Base-by-base conservation (phyloP, 2,888 invertebrate genomes). In the Thalpophila matura region DNA sequence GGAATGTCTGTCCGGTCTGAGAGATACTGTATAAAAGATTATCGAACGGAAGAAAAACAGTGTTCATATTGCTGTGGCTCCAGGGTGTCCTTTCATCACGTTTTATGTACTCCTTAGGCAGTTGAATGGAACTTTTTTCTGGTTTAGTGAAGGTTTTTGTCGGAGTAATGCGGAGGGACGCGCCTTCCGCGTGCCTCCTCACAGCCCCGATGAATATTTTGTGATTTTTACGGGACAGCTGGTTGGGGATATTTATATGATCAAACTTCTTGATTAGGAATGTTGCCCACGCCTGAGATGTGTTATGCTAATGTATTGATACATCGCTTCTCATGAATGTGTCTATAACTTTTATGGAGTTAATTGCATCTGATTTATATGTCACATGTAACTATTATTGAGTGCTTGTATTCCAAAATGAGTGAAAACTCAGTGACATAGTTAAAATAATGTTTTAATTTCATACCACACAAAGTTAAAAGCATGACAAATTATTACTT, bases 91-190 rank as follows among this genome's bases (percentile, higher is more conserved):
- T 86, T 88, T 88, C 84, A 85, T 85, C 84, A 82, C 84, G 81
- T 84, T 88, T 86, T 86, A 85, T 86, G 83, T 87, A 85, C 84
- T 85, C 77, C 79, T 86, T 77, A 81, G 85, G 82, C 75, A 81
- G 82, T 82, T 84, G 82, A 87, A 89, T 84, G 76, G 82, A 85
- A 85, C 73, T 86, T 89, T 87, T 89, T 88, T 85, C 82, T 86
- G 83, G 82, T 85, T 84, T 85, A 84, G 78, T 80, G 77, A 66
- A 81, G 84, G 79, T 85, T 86, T 86, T 83, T 84, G 80, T 82
- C 74, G 78, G 68, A 76, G 78, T 78, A 80, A 81, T 81, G 73
- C 76, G 55, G 62, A 75, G 74, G 77, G 76, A 70, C 58, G 61
- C 54, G 58, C 63, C 77, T 56, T 74, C 74, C 65, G 69, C 74